Conservation (phyloP, 35 echinoderm and acorn worm genomes). For the Holothuria glaberrima region DNA sequence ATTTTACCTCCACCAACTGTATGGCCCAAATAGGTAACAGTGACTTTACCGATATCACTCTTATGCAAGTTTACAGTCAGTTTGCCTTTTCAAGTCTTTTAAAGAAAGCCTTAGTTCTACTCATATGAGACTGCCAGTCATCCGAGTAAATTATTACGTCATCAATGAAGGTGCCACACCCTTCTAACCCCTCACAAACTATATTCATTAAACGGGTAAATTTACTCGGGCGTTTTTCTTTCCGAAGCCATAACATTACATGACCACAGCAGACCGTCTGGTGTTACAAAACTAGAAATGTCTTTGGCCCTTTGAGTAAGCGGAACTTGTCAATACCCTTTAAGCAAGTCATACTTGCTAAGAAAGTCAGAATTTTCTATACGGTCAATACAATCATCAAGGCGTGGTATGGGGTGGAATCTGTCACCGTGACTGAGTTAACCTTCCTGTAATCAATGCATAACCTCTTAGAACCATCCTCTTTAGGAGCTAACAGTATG, state of each 20-base stretch:
- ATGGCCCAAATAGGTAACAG: not conserved
- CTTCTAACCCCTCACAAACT: slow-evolving; percentile 14
- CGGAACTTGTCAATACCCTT: slow-evolving; percentile 93
- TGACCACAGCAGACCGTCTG: slow-evolving; percentile 43
- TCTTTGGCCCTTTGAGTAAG: slow-evolving; percentile 68
- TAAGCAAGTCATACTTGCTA: slow-evolving; percentile 72
- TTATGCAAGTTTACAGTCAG: slow-evolving; percentile 48
- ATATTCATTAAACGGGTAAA: slow-evolving; percentile 45
- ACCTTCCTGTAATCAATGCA: slow-evolving; percentile 78
- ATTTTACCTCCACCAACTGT: not conserved
- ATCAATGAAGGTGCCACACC: slow-evolving; percentile 53
- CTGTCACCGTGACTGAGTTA: slow-evolving; percentile 66
- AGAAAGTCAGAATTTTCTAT: slow-evolving; percentile 73
- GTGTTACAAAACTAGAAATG: slow-evolving; percentile 69
- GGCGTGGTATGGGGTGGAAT: slow-evolving; percentile 73
- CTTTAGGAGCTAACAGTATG: slow-evolving; percentile 8
- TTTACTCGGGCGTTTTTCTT: slow-evolving; percentile 62
- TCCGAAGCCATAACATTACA: slow-evolving; percentile 63
- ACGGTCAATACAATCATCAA: slow-evolving; percentile 75
- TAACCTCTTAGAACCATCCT: slow-evolving; percentile 34
- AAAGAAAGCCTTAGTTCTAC: slow-evolving; percentile 31
- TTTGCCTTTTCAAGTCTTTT: slow-evolving; percentile 19
- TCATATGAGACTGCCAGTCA: slow-evolving; percentile 49
- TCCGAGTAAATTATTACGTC: slow-evolving; percentile 46
- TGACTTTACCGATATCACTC: slow-evolving; percentile 51